Base-by-base conservation (phyloP, 2,113 vertebrate species). In the Pardalotus punctatus region DNA sequence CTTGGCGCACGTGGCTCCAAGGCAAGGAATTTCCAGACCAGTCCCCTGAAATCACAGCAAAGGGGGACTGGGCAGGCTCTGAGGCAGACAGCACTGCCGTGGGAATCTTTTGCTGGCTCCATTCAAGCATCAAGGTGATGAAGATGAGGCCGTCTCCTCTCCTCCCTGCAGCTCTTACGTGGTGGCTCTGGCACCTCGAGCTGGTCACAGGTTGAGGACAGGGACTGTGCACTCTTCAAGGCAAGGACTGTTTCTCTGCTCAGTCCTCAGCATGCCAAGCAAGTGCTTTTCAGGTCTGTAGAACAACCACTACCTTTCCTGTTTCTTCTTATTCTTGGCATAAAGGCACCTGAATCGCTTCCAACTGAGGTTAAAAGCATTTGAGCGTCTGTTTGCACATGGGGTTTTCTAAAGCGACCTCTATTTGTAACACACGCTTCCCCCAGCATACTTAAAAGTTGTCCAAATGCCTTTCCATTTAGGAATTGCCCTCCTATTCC, bases 321-420 rank as follows among this genome's bases (percentile, higher is more conserved):
- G 93, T 74, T 86, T 36, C 88, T 94, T 92, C 86, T 94, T 97
- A 72, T 93, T 94, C 81, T 95, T 96, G 96, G 93, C 93, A 96
- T 78, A 78, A 67, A 86, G 60, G 31, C 36, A 43, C 88, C 48
- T 94, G 90, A 93, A 93, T 70, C 8, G 0, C 53, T 92, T 95
- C 96, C 95, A 97, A 2, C 69, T 27, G 82, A 96, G 94, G 94
- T 82, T 91, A 90, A 74, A 94, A 90, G 94, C 86, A 80, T 90
- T 88, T 47, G 40, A 73, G 72, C 33, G 15, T 42, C 76, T 90
- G 74, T 91, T 92, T 96, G 87, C 83, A 80, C 61, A 67, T 10
- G 48, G 50, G 56, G 58, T 50, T 89, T 94, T 86, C 81, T 50
- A 36, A 95, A 80, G 53, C 3, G 2, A 87, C 69, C 83, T 89